Base-by-base conservation (phyloP, 2,888 invertebrate species). In the Zootermopsis nevadensis region DNA sequence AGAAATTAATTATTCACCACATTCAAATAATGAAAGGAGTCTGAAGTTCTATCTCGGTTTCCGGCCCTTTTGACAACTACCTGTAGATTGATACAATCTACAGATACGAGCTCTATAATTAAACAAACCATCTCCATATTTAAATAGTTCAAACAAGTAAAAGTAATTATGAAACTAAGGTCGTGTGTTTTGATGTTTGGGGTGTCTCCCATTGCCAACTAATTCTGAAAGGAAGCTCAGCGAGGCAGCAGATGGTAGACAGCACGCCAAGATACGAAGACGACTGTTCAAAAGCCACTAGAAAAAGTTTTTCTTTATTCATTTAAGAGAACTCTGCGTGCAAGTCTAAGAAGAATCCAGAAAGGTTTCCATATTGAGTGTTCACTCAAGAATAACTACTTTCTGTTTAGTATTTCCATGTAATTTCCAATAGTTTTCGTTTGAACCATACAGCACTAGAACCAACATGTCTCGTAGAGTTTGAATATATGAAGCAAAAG, bases 351-450 rank as follows among this genome's bases (percentile, higher is more conserved):
- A n/a, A 60, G n/a, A 60, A 27, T n/a, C 60, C 12, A 60, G n/a
- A 42, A 60, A 60, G 27, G 27, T 7, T 60, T 60, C 27, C 4
- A 60, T 60, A 8, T 60, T n/a, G 60, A 27, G 60, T 60, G 60
- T 60, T 60, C 60, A 60, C 60, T 60, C 60, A 60, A 60, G 60
- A 60, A 60, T 60, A 60, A 60, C 60, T 60, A 27, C 12, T 27
- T 60, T 60, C 60, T 27, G 12, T 60, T n/a, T 10, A 60, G 27
- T 60, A 27, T 27, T 60, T 24, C 60, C 2, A 27, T n/a, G 60
- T 60, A 60, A 60, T 60, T 60, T 60, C 60, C n/a, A 60, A 60
- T n/a, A 27, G n/a, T 27, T 60, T n/a, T n/a, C 60, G n/a, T 60
- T 60, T 27, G 60, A 27, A 4, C n/a, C 6, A 12, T 60, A 27